Base-by-base conservation (phyloP, 1,140 invertebrate genomes). In the Neomicropteryx cornuta region DNA sequence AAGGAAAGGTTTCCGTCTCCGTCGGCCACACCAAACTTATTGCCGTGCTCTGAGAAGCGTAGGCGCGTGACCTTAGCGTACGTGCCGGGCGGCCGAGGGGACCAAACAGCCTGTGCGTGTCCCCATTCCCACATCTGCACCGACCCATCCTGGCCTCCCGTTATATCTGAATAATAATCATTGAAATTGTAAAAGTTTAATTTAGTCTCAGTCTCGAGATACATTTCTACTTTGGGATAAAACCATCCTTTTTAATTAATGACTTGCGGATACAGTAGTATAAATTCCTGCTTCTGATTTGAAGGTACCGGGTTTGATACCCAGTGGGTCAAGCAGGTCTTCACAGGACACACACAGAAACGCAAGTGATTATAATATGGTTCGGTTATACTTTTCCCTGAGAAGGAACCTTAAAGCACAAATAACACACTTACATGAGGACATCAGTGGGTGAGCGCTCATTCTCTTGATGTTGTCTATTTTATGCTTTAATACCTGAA, bases 121-220 rank as follows among this genome's bases (percentile, higher is more conserved):
- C 87, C 88, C 93, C 94, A 99, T 69, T 99, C 94, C 92, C 94
- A 97, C 41, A 99, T 72, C 44, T 88, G 81, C 4, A 99, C 95
- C 2, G 92, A 96, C 8, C 96, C 96, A 72, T 99, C 96, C 58
- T 95, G 87, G 36, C 89, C 87, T 37, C 96, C 96, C 35, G 91
- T 96, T 47, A 98, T 62, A 70, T 99, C 91, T 92, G 48, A 29
- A 55, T 42, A 42, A 51, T 45, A 41, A 27, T 29, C 41, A 6
- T 23, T 28, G 6, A 33, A 23, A 23, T n/a, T n/a, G n/a, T n/a
- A n/a, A n/a, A n/a, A n/a, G n/a, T n/a, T n/a, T n/a, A n/a, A n/a
- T n/a, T n/a, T n/a, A n/a, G n/a, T n/a, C n/a, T n/a, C n/a, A n/a
- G n/a, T n/a, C n/a, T n/a, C n/a, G n/a, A n/a, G n/a, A n/a, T n/a